Evolutionary conservation across 2,888 invertebrate genomes (phyloP), one percentile per base, ranked within the genome.

Genomic region (Limnephilus lunatus): DNA sequence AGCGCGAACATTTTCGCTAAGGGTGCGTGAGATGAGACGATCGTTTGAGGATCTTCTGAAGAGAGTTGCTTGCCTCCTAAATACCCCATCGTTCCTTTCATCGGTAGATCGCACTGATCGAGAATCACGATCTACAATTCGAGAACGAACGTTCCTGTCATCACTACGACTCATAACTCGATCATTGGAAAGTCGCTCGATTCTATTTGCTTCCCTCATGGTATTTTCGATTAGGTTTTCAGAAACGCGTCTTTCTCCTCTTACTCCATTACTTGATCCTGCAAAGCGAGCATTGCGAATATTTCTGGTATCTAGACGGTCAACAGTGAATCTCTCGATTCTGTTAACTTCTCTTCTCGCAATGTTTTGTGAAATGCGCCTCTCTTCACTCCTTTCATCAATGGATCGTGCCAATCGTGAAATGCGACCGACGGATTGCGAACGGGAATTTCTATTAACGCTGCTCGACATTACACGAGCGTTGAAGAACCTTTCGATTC

Each of bases 141-240:
- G 85, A 85, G 86, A 86, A 15, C 30, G 48, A 39, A 39, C 39
- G 14, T 44, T 86, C n/a, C 44, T 86, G 48, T 11, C n/a, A 44
- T 86, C 44, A 7, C 30, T 12, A 44, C 44, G 44, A 35, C 11
- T 14, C n/a, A 85, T 25, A n/a, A 85, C 12, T 39, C 85, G 53
- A 25, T 88, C 88, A 35, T 32, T 35, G 25, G 80, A 32, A 35
- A 80, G 19, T 12, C 68, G 44, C 25, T 85, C 85, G 19, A 68
- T n/a, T 68, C 68, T 68, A n/a, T 25, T 68, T 68, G 68, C 68
- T 68, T n/a, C 44, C 39, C 86, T 39, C 32, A 30, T 48, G 1
- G 44, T 3, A 35, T 44, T 30, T 68, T 83, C 90, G 35, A 90
- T 35, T n/a, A 53, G 82, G 32, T 90, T 83, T 83, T 48, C 31